Conservation (phyloP, 2,888 invertebrate species). For the Agonopterix heracliana region DNA sequence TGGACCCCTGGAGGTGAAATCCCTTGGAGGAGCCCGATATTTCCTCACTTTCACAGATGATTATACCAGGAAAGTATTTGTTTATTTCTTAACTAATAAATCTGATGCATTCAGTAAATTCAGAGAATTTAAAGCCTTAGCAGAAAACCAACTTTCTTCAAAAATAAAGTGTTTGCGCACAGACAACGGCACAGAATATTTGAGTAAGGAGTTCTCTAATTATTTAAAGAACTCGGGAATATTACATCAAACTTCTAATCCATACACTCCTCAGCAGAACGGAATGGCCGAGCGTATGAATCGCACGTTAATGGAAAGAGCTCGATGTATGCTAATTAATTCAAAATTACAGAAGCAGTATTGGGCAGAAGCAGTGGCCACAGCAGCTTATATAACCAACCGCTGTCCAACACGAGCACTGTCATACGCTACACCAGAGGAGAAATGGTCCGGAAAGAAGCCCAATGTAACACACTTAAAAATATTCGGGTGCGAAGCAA, state of each 20-base stretch:
- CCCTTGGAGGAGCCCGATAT: slow-evolving; percentile 21
- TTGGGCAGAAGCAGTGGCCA: neutral
- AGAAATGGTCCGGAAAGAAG: slow-evolving; percentile 5
- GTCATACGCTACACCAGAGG: neutral
- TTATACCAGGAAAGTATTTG: slow-evolving; percentile 21
- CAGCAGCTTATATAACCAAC: neutral
- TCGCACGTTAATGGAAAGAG: slow-evolving; percentile 6
- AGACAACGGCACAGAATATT: slow-evolving; percentile 10
- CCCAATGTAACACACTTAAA: slow-evolving; percentile 2
- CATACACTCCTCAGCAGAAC: slow-evolving; percentile 12
- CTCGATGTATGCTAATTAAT: slow-evolving; percentile 3
- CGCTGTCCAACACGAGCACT: slow-evolving; percentile 1
- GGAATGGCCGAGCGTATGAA: slow-evolving; percentile 7
- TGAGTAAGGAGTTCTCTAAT: slow-evolving; percentile 6
- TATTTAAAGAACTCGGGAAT: slow-evolving; percentile 19
- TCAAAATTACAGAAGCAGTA: slow-evolving; percentile 3
- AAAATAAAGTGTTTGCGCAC: slow-evolving; percentile 22
- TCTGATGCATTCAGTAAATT: slow-evolving; percentile 18
- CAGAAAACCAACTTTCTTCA: slow-evolving; percentile 23
- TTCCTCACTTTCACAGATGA: slow-evolving; percentile 29
- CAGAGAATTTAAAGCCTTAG: slow-evolving; percentile 22
- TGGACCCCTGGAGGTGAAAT: slow-evolving; percentile 21
- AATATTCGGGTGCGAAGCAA: slow-evolving; percentile 6
- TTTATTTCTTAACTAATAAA: slow-evolving; percentile 27
- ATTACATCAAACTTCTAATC: slow-evolving; percentile 17